Evolutionary conservation across 1,140 invertebrate species (phyloP), one percentile per base, ranked within the genome.

Genomic region (Cotesia typhae): DNA sequence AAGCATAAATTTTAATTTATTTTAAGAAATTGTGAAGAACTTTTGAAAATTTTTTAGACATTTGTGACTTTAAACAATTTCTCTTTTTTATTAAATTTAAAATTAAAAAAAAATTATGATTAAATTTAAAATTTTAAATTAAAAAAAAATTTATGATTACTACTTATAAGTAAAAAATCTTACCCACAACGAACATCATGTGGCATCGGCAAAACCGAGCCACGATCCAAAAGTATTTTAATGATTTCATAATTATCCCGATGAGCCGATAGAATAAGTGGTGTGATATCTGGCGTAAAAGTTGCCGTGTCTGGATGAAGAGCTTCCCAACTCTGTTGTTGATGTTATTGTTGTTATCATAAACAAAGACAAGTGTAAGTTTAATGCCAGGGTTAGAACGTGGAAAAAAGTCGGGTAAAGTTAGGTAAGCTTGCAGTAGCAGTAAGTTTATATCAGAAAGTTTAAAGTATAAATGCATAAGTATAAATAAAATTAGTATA

Each of bases 221-320:
- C 95, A 57, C 95, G 90, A 89, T 99, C 97, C 74, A 99, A 87
- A 6, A 99, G 90, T 76, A 99, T 95, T 90, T 99, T 99, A 80
- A 98, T 98, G 77, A 98, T 98, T 89, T 99, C 97, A 85, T 98
- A 99, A 88, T 98, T 98, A 88, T 99, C 96, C 71, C 95, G 89
- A 85, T 99, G 97, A 14, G 97, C 96, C 1, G 97, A 96, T 77
- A 99, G 89, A 77, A 98, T 98, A 68, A 99, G 89, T 4, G 97
- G 97, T 0, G 96, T 98, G 76, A 99, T 98, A 84, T 99, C 97
- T 0, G 96, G 94, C 0, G 97, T 99, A 87, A 99, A 99, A 0
- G 95, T 96, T 9, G 95, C 95, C 7, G 94, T 96, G 81, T 97
- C 95, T 41, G 93, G 92, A 41, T 94, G 93, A 35, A 95, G 87